A percentile compares a stretch with the other conserved stretches of the same genome.
phyloP scores from a whole-genome alignment of 2,113 vertebrate genomes.

The Murina feae region DNA sequence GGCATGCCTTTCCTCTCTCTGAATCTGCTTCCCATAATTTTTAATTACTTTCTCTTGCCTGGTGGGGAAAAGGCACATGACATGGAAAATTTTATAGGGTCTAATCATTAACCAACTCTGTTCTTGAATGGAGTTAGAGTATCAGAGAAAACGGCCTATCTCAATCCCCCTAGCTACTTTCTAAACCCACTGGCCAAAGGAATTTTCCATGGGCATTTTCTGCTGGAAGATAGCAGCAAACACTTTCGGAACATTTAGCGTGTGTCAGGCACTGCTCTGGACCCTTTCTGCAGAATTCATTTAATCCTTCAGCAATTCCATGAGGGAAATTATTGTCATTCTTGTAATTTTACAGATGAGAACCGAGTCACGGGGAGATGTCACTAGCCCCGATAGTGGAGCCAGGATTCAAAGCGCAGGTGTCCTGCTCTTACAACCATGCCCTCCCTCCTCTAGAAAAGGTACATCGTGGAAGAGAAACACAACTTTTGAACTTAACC shows the following conservation, averaged over 20 bases:
- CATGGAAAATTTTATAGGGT: conserved; percentile 74
- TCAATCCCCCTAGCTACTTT: conserved; percentile 60
- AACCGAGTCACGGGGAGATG: not conserved
- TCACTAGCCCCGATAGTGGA: not conserved
- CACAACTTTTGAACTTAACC: not conserved
- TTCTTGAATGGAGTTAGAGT: conserved; percentile 59
- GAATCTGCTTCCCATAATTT: conserved; percentile 72
- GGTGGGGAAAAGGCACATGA: conserved; percentile 74
- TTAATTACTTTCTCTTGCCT: conserved; percentile 77
- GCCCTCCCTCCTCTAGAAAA: not conserved
- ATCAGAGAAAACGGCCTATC: conserved; percentile 40
- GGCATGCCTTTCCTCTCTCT: conserved; percentile 60
- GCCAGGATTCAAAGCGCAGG: not conserved
- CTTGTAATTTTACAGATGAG: not conserved
- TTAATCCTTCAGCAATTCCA: not conserved
- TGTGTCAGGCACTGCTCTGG: not conserved
- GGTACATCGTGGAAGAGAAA: not conserved
- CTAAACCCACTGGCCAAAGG: conserved; percentile 50
- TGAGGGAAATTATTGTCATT: not conserved
- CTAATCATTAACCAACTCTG: conserved; percentile 75
- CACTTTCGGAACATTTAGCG: not conserved
- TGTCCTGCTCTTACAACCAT: not conserved
- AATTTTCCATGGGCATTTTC: conserved; percentile 62
- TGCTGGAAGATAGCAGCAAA: conserved; percentile 8
- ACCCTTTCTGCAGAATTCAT: not conserved